A percentile compares a stretch with the other conserved stretches of the same genome.
Conservation (phyloP, 2,113 vertebrate genomes). For the Planiliza haematocheilus region DNA sequence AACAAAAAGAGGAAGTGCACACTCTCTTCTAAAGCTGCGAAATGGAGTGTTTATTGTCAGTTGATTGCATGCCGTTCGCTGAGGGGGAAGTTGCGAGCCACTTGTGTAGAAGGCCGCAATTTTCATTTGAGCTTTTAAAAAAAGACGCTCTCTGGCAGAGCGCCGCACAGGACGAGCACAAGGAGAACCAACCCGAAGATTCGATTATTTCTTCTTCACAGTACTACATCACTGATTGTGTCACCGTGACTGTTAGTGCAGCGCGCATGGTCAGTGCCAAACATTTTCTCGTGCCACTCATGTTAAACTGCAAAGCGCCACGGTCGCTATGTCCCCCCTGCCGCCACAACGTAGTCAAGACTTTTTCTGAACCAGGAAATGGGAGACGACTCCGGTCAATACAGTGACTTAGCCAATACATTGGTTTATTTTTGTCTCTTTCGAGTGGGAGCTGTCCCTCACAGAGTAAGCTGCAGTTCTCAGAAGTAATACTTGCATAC, state of each 20-base stretch:
- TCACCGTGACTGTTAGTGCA: constrained; percentile 41
- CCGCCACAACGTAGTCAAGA: constrained; percentile 45
- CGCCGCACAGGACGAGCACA: constrained; percentile 25
- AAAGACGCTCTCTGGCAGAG: neutral
- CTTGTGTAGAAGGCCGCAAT: constrained; percentile 51
- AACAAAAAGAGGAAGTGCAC: constrained; percentile 77
- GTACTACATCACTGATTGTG: constrained; percentile 24
- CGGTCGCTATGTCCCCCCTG: constrained; percentile 31
- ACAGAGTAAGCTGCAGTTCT: constrained; percentile 59
- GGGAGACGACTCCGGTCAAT: constrained; percentile 54
- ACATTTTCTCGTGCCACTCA: constrained; percentile 73
- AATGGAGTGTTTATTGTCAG: constrained; percentile 67
- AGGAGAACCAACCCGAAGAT: constrained; percentile 20
- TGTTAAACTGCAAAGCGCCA: constrained; percentile 54
- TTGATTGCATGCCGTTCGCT: constrained; percentile 62
- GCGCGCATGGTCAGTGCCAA: constrained; percentile 71
- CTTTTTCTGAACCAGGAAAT: constrained; percentile 65
- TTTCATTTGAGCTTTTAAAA: constrained; percentile 39
- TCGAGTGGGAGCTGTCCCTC: constrained; percentile 51
- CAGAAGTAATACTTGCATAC: constrained; percentile 67
- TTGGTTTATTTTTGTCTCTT: constrained; percentile 59
- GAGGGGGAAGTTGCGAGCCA: constrained; percentile 66
- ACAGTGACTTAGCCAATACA: constrained; percentile 53
- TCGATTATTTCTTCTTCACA: neutral
- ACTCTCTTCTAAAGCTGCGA: constrained; percentile 67